Evolutionary conservation across 2,113 vertebrate species (phyloP), one percentile per base, ranked within the genome.

Genomic region (Brachyhypopomus occidentalis): DNA sequence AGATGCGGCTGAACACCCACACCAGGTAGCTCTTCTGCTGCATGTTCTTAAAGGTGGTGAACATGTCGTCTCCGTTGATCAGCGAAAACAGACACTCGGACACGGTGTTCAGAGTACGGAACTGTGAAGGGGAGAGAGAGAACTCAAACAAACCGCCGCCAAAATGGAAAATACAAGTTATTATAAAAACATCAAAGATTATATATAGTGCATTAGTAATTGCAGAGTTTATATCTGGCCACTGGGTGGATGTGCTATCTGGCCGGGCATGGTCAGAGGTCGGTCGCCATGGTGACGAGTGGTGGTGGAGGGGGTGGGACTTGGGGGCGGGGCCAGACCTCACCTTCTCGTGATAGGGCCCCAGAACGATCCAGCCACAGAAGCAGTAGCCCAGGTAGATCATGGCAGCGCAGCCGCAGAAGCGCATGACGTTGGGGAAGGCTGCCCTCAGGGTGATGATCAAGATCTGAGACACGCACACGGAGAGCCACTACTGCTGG

Each of bases 41-140:
- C 95, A 98, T 98, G 89, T 94, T 85, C 84, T 94, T 95, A 84
- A 99, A 99, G 11, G 97, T 98, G 83, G 94, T 90, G 81, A 95
- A 99, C 95, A 99, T 98, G 81, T 99, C 96, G 2, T 99, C 97
- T 86, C 97, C 97, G 64, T 98, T 99, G 88, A 98, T 95, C 84
- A 99, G 71, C 0, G 97, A 98, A 86, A 98, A 99, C 77, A 98
- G 94, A 84, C 96, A 97, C 90, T 98, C 97, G 0, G 96, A 96
- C 81, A 96, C 97, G 0, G 89, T 92, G 88, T 97, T 97, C 84
- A 99, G 91, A 36, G 95, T 95, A 36, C 95, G 95, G 85, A 99
- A 99, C 97, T 98, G 86, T 34, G 60, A 79, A 14, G 80, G 22
- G 22, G 74, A 41, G 25, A 27, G 3, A 62, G 27, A 55, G 14